phyloP scores from a whole-genome alignment of 2,888 invertebrate genomes.

The Tipula vernalis region DNA sequence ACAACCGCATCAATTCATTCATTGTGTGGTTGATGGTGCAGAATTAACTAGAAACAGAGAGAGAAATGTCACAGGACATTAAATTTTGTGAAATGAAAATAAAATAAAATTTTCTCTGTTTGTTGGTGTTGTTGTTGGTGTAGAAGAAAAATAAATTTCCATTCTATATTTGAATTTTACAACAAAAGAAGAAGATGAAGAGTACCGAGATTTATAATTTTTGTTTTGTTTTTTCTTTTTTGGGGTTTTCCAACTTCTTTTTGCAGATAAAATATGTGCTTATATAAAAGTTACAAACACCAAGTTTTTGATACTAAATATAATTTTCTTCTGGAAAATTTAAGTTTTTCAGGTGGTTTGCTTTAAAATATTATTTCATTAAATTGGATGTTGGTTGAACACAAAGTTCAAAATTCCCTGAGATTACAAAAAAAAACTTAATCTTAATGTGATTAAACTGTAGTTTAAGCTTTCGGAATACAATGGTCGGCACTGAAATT shows the following conservation, averaged over 20 bases:
- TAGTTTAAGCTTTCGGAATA: not conserved
- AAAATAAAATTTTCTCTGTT: not conserved
- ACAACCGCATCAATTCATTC: constrained; percentile 10
- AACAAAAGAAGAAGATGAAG: not conserved
- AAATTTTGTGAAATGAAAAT: constrained; percentile 6
- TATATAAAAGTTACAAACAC: not conserved
- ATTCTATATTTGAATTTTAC: not conserved
- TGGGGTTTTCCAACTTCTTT: not conserved
- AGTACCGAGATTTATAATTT: not conserved
- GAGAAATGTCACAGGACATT: constrained; percentile 10
- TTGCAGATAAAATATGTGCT: not conserved
- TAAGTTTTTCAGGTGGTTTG: not conserved
- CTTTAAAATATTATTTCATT: not conserved
- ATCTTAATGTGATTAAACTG: not conserved
- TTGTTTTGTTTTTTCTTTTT: not conserved
- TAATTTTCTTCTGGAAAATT: not conserved
- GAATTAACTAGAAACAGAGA: constrained; percentile 7
- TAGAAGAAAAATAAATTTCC: not conserved
- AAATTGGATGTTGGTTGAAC: not conserved
- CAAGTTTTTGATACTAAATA: not conserved
- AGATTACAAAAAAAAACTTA: not conserved
- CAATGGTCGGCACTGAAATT: too few species aligned
- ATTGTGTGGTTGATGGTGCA: constrained; percentile 10
- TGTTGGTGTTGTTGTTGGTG: not conserved
- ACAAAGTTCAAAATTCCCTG: not conserved